Conservation (phyloP, 2,888 invertebrate species). For the Caenorhabditis sulstoni region DNA sequence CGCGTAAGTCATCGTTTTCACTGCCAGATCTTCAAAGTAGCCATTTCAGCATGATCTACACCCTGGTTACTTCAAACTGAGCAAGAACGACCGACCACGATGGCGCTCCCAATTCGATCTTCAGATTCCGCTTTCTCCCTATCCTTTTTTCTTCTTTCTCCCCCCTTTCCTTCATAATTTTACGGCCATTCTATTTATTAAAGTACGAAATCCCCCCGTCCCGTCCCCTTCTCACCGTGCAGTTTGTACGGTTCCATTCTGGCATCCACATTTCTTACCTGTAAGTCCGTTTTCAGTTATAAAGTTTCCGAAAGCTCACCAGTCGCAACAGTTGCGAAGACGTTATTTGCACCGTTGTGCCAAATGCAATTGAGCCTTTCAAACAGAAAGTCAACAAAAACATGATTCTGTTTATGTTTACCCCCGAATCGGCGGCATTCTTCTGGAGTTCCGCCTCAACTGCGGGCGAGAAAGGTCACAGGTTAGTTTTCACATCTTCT, state of each 20-base stretch:
- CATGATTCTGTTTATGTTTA: too few relatives aligned
- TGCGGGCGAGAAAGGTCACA: too few relatives aligned
- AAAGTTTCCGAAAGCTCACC: neutral
- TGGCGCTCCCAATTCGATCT: constrained; percentile 13
- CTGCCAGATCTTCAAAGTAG: neutral
- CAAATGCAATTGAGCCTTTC: too few relatives aligned
- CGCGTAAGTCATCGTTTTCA: constrained; percentile 72
- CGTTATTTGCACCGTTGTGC: too few relatives aligned
- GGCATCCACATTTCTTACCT: neutral
- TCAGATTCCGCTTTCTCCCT: neutral
- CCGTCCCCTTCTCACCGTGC: too few relatives aligned
- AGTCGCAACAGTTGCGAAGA: too few relatives aligned
- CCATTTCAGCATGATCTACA: constrained; percentile 76
- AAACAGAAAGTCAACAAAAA: too few relatives aligned
- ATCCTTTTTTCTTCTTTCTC: neutral
- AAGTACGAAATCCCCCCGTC: constrained; percentile 2
- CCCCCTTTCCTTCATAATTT: neutral
- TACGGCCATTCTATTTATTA: constrained; percentile 38
- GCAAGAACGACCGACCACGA: neutral
- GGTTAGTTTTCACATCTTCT: too few relatives aligned
- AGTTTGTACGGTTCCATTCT: too few relatives aligned
- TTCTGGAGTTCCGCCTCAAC: too few relatives aligned
- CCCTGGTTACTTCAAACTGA: constrained; percentile 74
- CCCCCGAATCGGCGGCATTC: too few relatives aligned
- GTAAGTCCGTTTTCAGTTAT: neutral